Evolutionary conservation across 1,140 invertebrate genomes (phyloP).

Genomic region (Limonius californicus): DNA sequence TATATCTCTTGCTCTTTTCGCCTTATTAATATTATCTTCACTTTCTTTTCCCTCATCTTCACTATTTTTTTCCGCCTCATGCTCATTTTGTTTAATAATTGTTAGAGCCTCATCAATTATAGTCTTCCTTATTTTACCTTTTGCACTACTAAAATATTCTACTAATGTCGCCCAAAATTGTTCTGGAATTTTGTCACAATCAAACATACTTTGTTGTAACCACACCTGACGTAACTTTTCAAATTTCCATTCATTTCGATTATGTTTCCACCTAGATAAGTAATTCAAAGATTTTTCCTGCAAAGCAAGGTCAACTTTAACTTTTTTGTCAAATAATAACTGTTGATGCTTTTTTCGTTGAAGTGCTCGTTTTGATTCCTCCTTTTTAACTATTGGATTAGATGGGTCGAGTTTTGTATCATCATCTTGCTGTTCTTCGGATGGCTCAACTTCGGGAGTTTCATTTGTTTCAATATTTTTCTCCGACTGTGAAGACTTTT

Average conservation of each 20-base stretch:
- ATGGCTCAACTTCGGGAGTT: neutral
- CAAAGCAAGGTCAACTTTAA: conserved; percentile 30
- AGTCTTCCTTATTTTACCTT: conserved; percentile 60
- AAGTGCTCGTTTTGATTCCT: conserved; percentile 32
- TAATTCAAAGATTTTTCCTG: conserved; percentile 52
- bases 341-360: conserved; percentile 35
- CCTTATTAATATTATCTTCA: conserved; percentile 29
- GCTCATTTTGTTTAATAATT: conserved; percentile 52
- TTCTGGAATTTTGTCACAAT: conserved; percentile 54
- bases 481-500: neutral
- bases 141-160: conserved; percentile 65
- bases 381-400: conserved; percentile 18
- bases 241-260: conserved; percentile 69
- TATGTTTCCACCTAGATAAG: conserved; percentile 66
- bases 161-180: conserved; percentile 60
- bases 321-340: conserved; percentile 34
- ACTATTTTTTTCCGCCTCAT: neutral
- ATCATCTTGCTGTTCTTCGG: neutral
- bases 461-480: neutral
- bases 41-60: conserved; percentile 40
- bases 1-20: conserved; percentile 37
- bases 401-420: neutral
- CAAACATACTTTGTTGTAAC: conserved; percentile 65
- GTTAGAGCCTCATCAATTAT: conserved; percentile 60
- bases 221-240: conserved; percentile 72